A percentile compares a stretch with the other conserved stretches of the same genome.
phyloP scores from a whole-genome alignment of 2,888 invertebrate genomes.

The Apocheima hispidaria region DNA sequence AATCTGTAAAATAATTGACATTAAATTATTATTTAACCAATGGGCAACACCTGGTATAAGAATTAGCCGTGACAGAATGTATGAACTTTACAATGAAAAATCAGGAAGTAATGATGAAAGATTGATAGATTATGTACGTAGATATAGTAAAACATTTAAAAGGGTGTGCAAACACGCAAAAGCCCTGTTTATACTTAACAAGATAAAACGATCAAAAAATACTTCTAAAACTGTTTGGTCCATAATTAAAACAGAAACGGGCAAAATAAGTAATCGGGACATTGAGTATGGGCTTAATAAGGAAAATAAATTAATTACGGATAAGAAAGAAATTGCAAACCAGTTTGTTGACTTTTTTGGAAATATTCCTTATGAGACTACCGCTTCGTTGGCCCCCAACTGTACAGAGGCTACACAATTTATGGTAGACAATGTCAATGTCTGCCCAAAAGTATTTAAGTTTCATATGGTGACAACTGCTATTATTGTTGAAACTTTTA shows the following conservation, averaged over 20 bases:
- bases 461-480: no score
- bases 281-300: neutral
- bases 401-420: no score
- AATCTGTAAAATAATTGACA: neutral
- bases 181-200: neutral
- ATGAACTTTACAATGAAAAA: slow-evolving; percentile 1
- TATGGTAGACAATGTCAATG: no score
- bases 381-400: no score
- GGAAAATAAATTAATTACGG: neutral
- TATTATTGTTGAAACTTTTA: no score
- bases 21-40: no score
- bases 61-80: slow-evolving; percentile 1
- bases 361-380: no score
- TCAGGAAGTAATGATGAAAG: neutral
- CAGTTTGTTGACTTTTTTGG: neutral
- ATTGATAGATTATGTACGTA: neutral
- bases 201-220: slow-evolving; percentile 2
- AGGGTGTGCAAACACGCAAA: slow-evolving; percentile 1
- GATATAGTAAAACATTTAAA: slow-evolving; percentile 2
- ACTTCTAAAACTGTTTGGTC: neutral
- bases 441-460: no score
- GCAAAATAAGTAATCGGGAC: neutral
- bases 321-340: neutral
- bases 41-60: slow-evolving; percentile 8
- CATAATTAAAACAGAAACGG: neutral